Conservation (phyloP, 2,113 vertebrate species). For the Heterotis niloticus region DNA sequence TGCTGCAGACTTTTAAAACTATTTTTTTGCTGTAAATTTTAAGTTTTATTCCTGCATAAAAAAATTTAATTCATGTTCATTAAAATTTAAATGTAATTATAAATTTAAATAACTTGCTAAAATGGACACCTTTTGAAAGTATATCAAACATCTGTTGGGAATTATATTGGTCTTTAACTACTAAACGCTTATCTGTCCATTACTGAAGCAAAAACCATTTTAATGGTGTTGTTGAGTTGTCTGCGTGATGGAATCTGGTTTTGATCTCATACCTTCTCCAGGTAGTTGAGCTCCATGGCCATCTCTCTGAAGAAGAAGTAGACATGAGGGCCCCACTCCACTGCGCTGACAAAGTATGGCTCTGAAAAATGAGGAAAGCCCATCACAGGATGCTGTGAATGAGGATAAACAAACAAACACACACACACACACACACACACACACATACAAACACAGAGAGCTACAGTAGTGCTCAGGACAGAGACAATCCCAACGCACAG, state of each 20-base stretch:
- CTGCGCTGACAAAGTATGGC: slow-evolving; percentile 85
- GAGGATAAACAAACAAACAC: no score
- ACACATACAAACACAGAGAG: no score
- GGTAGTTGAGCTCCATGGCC: slow-evolving; percentile 96
- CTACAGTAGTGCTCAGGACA: no score
- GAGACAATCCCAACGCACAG: not conserved
- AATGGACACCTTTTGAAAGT: no score
- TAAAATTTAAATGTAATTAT: no score
- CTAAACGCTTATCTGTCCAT: not conserved
- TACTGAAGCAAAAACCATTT: not conserved
- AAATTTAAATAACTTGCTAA: no score
- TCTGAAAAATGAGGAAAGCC: slow-evolving; percentile 55
- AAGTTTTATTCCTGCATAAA: no score
- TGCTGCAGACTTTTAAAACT: no score
- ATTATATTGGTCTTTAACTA: not conserved
- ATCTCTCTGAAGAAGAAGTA: slow-evolving; percentile 99
- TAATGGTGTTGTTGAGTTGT: not conserved
- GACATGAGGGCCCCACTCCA: slow-evolving; percentile 89
- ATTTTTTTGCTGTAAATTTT: no score
- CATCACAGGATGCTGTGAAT: not conserved
- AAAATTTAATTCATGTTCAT: no score
- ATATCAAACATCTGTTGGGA: no score
- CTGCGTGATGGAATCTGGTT: not conserved
- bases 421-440: no score
- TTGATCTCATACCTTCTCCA: slow-evolving; percentile 81